A percentile compares a stretch with the other conserved stretches of the same genome.
Conservation (phyloP, 2,113 vertebrate genomes). For the Pangasianodon hypophthalmus region DNA sequence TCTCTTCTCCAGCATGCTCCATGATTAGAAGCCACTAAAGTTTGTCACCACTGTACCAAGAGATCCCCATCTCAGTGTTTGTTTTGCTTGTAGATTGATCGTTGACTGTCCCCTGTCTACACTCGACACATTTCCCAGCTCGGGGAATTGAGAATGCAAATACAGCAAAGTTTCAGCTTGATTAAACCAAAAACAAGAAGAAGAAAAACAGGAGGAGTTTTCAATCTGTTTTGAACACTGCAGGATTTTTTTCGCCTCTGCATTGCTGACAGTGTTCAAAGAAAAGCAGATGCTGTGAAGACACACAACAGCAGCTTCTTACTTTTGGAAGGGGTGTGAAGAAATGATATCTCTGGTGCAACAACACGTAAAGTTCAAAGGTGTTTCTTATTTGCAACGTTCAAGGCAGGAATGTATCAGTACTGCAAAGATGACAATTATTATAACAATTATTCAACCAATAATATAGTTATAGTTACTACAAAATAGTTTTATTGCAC, state of each 20-base stretch:
- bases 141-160: neutral
- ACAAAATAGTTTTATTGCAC: neutral
- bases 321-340: neutral
- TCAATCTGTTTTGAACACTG: neutral
- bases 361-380: too few relatives aligned
- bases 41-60: neutral
- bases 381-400: neutral
- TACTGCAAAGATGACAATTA: neutral
- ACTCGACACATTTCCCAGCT: neutral
- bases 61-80: neutral
- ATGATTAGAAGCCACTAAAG: neutral
- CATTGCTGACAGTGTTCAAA: conserved; percentile 11
- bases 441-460: neutral
- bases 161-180: neutral
- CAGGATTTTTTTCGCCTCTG: neutral
- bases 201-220: neutral
- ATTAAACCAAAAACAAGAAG: neutral
- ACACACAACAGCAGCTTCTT: neutral
- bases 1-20: neutral
- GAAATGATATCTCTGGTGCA: neutral
- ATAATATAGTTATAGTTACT: neutral
- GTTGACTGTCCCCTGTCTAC: neutral
- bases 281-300: conserved; percentile 20
- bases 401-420: neutral
- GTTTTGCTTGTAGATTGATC: neutral